Conservation (phyloP, 2,888 invertebrate species). For the Automeris io region DNA sequence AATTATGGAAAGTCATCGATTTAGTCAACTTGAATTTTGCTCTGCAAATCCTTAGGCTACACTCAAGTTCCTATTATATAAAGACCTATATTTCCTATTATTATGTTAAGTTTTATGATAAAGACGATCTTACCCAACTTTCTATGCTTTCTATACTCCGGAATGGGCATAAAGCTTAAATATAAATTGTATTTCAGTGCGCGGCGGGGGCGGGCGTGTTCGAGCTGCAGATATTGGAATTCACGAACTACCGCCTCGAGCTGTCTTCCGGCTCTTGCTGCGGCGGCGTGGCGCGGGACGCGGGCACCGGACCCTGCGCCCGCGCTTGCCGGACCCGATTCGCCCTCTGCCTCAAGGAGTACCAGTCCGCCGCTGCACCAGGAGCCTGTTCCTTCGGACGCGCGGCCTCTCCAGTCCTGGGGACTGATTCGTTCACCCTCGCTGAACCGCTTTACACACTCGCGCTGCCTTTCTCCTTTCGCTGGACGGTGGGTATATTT, state of each 20-base stretch:
- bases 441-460: slow-evolving; percentile 89
- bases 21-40: too few relatives aligned
- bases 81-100: too few relatives aligned
- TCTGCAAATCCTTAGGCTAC: too few relatives aligned
- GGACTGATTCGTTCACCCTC: slow-evolving; percentile 92
- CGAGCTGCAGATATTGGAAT: slow-evolving; percentile 94
- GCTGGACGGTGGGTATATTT: slow-evolving; percentile 90
- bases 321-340: slow-evolving; percentile 90
- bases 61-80: too few relatives aligned
- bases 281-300: slow-evolving; percentile 72
- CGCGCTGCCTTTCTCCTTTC: slow-evolving; percentile 91
- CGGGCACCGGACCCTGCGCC: slow-evolving; percentile 30
- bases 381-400: slow-evolving; percentile 93
- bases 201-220: slow-evolving; percentile 92
- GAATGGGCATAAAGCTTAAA: too few relatives aligned
- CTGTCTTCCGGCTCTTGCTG: slow-evolving; percentile 91
- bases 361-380: slow-evolving; percentile 87
- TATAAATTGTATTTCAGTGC: too few relatives aligned
- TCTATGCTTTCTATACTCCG: too few relatives aligned
- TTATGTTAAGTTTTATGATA: too few relatives aligned
- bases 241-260: slow-evolving; percentile 92
- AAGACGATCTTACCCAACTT: too few relatives aligned
- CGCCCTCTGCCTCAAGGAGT: slow-evolving; percentile 91
- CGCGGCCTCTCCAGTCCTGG: slow-evolving; percentile 88
- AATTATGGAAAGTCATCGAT: too few relatives aligned